Conservation (phyloP, 2,797 vertebrate genomes). For the Neoniphon sammara region DNA sequence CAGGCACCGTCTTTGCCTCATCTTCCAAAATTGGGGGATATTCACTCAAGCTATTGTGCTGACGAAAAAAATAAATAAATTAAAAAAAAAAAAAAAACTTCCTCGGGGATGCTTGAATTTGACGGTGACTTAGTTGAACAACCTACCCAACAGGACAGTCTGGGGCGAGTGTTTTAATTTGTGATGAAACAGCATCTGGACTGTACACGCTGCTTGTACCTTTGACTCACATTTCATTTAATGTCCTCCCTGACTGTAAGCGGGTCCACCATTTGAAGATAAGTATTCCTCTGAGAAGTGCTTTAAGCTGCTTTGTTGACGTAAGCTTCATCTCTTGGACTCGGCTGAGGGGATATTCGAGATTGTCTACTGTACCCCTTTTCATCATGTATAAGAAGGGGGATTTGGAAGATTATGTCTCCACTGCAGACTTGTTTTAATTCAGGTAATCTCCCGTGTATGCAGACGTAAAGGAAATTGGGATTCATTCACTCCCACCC, state of each 20-base stretch:
- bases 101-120: constrained; percentile 39
- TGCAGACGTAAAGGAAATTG: constrained; percentile 62
- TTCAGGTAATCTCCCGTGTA: constrained; percentile 60
- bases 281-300: constrained; percentile 45
- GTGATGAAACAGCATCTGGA: constrained; percentile 58
- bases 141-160: constrained; percentile 46
- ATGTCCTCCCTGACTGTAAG: constrained; percentile 34
- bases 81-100: constrained; percentile 20
- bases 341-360: constrained; percentile 41
- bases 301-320: constrained; percentile 68
- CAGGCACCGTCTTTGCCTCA: constrained; percentile 44
- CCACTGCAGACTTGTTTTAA: constrained; percentile 64
- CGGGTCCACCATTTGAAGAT: constrained; percentile 53
- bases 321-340: constrained; percentile 59
- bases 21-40: constrained; percentile 49
- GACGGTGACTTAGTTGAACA: constrained; percentile 62
- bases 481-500: constrained; percentile 55
- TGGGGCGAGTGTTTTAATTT: constrained; percentile 33
- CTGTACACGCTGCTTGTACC: constrained; percentile 27
- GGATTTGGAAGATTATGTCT: constrained; percentile 69
- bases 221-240: constrained; percentile 56
- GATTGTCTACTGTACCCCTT: constrained; percentile 55
- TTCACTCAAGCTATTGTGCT: constrained; percentile 39
- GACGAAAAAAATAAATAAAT: not conserved
- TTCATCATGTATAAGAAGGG: constrained; percentile 53